These are phyloP conservation scores for Parazoanthus atlanticus DNA, from an alignment of 92 coral and sea anemone genomes.

Conservation along the genomic window DNA sequence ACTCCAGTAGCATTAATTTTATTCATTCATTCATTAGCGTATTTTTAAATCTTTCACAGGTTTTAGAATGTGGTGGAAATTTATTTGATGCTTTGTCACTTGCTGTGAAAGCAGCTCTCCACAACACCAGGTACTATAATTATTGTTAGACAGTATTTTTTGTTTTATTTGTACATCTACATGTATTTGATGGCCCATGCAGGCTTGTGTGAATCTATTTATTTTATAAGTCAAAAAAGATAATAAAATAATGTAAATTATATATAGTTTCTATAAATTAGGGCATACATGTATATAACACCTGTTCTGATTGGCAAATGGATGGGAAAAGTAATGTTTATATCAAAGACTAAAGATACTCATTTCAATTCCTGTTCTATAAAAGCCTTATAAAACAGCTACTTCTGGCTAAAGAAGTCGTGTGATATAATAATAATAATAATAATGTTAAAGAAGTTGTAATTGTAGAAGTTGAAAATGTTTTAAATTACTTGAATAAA, in stretches of 20 bases:
- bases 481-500: too few species aligned
- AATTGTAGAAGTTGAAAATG: too few species aligned
- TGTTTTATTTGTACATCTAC: not conserved
- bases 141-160: not conserved
- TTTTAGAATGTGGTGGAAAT: constrained; percentile 98
- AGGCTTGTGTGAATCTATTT: not conserved
- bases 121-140: constrained; percentile 74
- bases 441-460: too few species aligned
- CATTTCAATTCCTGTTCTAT: too few species aligned
- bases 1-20: too few species aligned
- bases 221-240: not conserved
- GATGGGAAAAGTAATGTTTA: too few species aligned
- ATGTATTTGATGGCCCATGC: not conserved
- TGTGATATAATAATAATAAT: too few species aligned
- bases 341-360: too few species aligned
- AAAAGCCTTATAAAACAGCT: too few species aligned
- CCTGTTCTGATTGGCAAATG: too few species aligned
- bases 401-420: too few species aligned
- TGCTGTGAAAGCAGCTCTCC: constrained; percentile 97
- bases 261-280: not conserved
- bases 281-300: not conserved
- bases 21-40: too few species aligned
- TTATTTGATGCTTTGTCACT: constrained; percentile 89
- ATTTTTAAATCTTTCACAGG: constrained; percentile 52
- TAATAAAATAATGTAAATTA: not conserved